Evolutionary conservation across 2,888 invertebrate genomes (phyloP), one percentile per base, ranked within the genome.

Genomic region (Archaeoteleia sp.): DNA sequence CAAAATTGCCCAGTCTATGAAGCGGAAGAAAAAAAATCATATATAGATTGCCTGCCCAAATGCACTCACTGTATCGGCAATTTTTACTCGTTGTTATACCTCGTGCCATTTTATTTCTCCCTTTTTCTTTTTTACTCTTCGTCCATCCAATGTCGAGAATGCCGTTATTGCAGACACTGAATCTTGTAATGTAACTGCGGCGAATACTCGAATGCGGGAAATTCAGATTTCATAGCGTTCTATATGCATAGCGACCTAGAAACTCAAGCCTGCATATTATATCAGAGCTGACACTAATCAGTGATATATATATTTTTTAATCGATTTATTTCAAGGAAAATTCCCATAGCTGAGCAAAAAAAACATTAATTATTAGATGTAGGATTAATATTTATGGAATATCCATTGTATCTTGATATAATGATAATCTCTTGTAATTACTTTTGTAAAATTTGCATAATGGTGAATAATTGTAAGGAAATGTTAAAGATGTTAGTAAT

Each of bases 1-100:
- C 45, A 54, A 54, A 43, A 43, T 54, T 43, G 43, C 54, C 37
- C 42, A 13, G n/a, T 43, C 54, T 43, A 37, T 54, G 29, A 43
- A 27, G 37, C 15, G 32, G 25, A 45, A 35, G 54, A 15, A 17
- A 53, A 40, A 42, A 25, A 15, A n/a, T 12, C 40, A 23, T 54
- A 25, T 54, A 37, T 29, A 20, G 39, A 30, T 27, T 40, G 30
- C 51, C 51, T 25, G 35, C 43, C 34, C 27, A 29, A 55, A 45
- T 45, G 55, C 27, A 43, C 45, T 53, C 13, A 25, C 42, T 12
- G 29, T 34, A 42, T 53, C 32, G 53, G 30, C 40, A 40, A 53
- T 53, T 53, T 20, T 13, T 14, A 12, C 32, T 53, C 32, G 42
- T 30, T 40, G 40, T 51, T 39, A 17, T 40, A 10, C 20, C 29